Evolutionary conservation across 1,140 invertebrate species (phyloP).

Genomic region (Ridgeia piscesae): DNA sequence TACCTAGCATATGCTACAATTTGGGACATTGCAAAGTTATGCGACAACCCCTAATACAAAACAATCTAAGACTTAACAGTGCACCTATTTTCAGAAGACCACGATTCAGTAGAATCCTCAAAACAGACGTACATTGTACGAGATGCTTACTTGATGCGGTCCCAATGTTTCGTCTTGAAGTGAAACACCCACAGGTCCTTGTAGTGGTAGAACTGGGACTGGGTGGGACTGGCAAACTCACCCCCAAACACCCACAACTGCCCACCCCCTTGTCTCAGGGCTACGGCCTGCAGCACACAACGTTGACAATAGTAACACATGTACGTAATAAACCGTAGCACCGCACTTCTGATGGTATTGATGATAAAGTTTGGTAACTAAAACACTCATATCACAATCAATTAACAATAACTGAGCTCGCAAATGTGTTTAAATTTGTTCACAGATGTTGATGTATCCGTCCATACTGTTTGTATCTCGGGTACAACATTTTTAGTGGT

Average conservation of each 20-base stretch:
- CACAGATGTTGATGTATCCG: no score
- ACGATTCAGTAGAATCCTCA: no score
- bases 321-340: not conserved
- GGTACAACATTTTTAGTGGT: no score
- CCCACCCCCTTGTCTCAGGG: slow-evolving; percentile 75
- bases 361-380: not conserved
- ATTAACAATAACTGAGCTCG: no score
- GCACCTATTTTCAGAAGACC: not conserved
- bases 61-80: no score
- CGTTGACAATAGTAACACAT: not conserved
- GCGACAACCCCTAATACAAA: no score
- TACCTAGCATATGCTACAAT: no score
- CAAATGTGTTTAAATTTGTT: no score
- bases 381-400: no score
- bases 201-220: slow-evolving; percentile 92
- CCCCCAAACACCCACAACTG: slow-evolving; percentile 82
- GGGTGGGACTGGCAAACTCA: slow-evolving; percentile 85
- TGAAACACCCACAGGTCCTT: slow-evolving; percentile 88
- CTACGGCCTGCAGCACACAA: slow-evolving; percentile 59
- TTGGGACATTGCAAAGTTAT: no score
- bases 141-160: slow-evolving; percentile 71
- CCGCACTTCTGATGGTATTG: not conserved
- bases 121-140: not conserved
- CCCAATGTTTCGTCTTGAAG: slow-evolving; percentile 79
- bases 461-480: no score